phyloP scores from a whole-genome alignment of 2,113 vertebrate genomes.

The Vidua macroura region DNA sequence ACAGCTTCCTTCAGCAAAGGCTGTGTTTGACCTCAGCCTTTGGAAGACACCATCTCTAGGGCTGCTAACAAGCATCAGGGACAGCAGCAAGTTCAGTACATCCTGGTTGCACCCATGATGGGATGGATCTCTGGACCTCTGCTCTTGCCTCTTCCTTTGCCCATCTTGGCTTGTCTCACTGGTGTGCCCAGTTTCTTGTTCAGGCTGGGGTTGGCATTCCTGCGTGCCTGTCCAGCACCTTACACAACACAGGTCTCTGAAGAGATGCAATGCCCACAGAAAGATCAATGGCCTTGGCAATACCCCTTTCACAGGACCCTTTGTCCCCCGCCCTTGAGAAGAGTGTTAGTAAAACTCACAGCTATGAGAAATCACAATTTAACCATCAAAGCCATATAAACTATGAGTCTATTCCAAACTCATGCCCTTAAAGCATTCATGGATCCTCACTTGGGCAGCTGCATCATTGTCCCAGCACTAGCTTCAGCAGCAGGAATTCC shows the following conservation, averaged over 20 bases:
- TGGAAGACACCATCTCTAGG: not conserved
- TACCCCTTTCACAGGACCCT: not conserved
- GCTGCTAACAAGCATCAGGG: not conserved
- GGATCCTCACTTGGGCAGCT: not conserved
- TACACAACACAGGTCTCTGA: not conserved
- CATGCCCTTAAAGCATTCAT: not conserved
- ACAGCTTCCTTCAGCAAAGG: not conserved
- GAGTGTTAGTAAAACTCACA: not conserved
- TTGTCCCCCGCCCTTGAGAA: not conserved
- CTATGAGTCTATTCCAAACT: not conserved
- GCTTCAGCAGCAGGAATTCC: not conserved
- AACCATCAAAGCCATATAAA: not conserved
- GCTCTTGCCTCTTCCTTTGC: not conserved
- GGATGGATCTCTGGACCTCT: rapidly evolving
- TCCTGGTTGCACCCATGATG: rapidly evolving
- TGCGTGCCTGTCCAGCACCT: not conserved
- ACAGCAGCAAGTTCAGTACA: not conserved
- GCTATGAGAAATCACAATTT: not conserved
- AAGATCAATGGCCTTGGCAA: not conserved
- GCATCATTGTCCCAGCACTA: not conserved
- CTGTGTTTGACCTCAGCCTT: not conserved
- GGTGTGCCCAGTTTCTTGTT: not conserved
- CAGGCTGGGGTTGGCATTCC: not conserved
- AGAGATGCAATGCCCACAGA: not conserved
- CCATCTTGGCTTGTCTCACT: not conserved